A percentile compares a stretch with the other conserved stretches of the same genome.
Evolutionary conservation across 2,888 invertebrate genomes (phyloP).

Genomic region (Phalera bucephala): DNA sequence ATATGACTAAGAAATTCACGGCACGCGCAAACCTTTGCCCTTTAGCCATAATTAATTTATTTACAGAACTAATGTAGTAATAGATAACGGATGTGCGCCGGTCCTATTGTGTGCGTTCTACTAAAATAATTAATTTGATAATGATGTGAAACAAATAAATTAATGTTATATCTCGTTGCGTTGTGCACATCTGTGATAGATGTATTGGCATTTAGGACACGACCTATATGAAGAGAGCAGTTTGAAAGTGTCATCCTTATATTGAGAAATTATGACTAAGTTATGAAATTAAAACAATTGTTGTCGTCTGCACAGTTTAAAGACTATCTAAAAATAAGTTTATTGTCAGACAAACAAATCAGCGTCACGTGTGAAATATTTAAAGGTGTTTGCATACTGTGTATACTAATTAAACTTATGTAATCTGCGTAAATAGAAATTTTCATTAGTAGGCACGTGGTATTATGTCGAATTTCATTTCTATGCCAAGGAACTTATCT

Average conservation of each 20-base stretch:
- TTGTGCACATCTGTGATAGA: conserved; percentile 32
- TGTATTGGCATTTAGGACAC: conserved; percentile 6
- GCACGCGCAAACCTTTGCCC: conserved; percentile 78
- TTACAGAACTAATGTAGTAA: conserved; percentile 61
- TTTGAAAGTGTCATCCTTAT: too few species aligned
- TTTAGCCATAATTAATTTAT: conserved; percentile 70
- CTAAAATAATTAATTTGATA: conserved; percentile 64
- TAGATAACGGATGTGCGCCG: conserved; percentile 62
- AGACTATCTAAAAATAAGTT: too few species aligned
- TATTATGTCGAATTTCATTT: too few species aligned
- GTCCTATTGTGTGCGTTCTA: conserved; percentile 61
- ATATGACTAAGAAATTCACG: conserved; percentile 47
- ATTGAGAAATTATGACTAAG: too few species aligned
- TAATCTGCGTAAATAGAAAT: conserved; percentile 23
- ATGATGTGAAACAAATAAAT: conserved; percentile 42
- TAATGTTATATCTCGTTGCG: conserved; percentile 26
- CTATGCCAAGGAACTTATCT: too few species aligned
- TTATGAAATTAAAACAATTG: too few species aligned
- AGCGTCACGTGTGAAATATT: conserved; percentile 13
- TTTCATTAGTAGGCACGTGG: too few species aligned
- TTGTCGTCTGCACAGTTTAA: too few species aligned
- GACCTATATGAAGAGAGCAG: background rate
- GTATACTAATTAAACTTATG: conserved; percentile 8
- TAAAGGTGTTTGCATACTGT: conserved; percentile 14
- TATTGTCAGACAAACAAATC: conserved; percentile 6